Conservation (phyloP, 2,888 invertebrate species). For the Exocentrus adspersus region DNA sequence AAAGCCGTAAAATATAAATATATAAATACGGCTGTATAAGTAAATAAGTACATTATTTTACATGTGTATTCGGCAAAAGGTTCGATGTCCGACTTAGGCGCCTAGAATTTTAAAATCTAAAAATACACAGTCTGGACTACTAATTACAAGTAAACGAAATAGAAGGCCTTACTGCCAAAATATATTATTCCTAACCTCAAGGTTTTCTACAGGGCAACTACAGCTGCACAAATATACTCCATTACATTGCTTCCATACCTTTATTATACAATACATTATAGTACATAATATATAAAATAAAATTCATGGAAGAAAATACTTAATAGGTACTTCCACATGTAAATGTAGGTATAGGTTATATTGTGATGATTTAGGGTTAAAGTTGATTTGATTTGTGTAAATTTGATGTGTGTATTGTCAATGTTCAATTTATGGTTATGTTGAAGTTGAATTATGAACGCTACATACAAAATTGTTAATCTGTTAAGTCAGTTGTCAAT, state of each 20-base stretch:
- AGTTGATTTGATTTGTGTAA: too few species aligned
- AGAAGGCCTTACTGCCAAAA: slow-evolving; percentile 61
- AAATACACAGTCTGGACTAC: slow-evolving; percentile 61
- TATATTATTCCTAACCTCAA: slow-evolving; percentile 48
- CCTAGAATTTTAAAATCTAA: slow-evolving; percentile 63
- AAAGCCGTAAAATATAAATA: slow-evolving; percentile 42
- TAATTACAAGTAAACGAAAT: slow-evolving; percentile 62
- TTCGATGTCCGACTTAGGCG: slow-evolving; percentile 63
- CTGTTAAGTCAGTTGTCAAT: too few species aligned
- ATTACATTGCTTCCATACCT: too few species aligned
- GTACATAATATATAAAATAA: neutral
- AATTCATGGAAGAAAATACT: slow-evolving; percentile 1
- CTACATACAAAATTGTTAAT: too few species aligned
- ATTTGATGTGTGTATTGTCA: too few species aligned
- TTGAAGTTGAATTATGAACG: too few species aligned
- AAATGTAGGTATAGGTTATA: neutral
- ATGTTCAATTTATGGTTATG: too few species aligned
- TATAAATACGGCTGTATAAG: slow-evolving; percentile 41
- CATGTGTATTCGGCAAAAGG: slow-evolving; percentile 57
- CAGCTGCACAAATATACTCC: too few species aligned
- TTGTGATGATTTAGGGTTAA: too few species aligned
- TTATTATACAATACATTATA: slow-evolving; percentile 4
- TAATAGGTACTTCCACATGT: too few species aligned
- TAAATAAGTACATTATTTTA: slow-evolving; percentile 59
- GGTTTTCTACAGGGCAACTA: slow-evolving; percentile 30